Evolutionary conservation across 1,140 invertebrate genomes (phyloP), one percentile per base, ranked within the genome.

Genomic region (Sesamia nonagrioides): DNA sequence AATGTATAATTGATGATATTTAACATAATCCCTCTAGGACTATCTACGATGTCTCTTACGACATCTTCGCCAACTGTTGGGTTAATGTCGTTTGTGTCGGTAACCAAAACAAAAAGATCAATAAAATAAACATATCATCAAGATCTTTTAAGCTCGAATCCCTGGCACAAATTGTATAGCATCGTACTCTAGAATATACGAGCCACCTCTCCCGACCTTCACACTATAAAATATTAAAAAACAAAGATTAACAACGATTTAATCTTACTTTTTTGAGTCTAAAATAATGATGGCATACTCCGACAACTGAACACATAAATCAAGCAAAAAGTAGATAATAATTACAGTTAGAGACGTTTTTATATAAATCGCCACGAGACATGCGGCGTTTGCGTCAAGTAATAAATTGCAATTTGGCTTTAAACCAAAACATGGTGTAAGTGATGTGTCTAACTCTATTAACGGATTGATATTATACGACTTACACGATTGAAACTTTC

Each of bases 331-430:
- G 63, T 77, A 71, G 40, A 78, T 68, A 78, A 78, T 54, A 63
- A 61, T 75, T 66, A 75, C 71, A 40, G 42, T 52, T 56, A 56
- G 60, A 72, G 54, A 58, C 66, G 68, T 78, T 78, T 78, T 78
- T 78, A 72, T 78, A 78, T 72, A 40, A 72, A 78, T 61, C 56
- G 42, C 52, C 15, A 21, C 58, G 54, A 11, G 52, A 61, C 77
- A 17, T 35, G 18, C 37, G 73, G 60, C 71, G 66, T 76, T 72
- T 82, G 81, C 84, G 84, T 86, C 84, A 86, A 72, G 72, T 82
- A 81, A 86, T 86, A 86, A 84, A 84, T 84, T 80, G 77, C 54
- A 77, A 81, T 71, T 86, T 86, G 84, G 84, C 84, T 63, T 13
- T 40, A 17, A 6, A 78, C 84, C 84, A 86, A 80, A 75, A 40